phyloP scores from a whole-genome alignment of 2,113 vertebrate genomes.

The Caloenas nicobarica region DNA sequence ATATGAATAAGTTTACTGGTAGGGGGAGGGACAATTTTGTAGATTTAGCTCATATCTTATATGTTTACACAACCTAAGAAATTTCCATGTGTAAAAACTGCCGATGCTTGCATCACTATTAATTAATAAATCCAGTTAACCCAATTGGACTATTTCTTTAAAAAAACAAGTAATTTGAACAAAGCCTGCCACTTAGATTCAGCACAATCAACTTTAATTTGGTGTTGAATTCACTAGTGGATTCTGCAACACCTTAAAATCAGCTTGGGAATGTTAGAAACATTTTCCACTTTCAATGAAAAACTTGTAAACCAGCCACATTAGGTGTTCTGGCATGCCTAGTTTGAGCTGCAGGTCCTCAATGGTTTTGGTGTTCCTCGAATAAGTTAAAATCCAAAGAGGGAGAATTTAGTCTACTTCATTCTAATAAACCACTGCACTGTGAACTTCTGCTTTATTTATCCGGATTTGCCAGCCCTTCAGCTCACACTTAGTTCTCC shows the following conservation, averaged over 20 bases:
- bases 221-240: not conserved
- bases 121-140: not conserved
- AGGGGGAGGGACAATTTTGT: not conserved
- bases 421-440: not conserved
- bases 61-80: not conserved
- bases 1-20: not conserved
- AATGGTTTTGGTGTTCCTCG: not conserved
- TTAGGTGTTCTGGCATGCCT: not conserved
- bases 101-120: not conserved
- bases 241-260: not conserved
- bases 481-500: not conserved
- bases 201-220: not conserved
- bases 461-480: not conserved
- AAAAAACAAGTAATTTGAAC: not conserved
- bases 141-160: not conserved
- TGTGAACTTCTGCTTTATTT: not conserved
- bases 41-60: not conserved
- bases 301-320: not conserved
- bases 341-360: not conserved
- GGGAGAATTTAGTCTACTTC: not conserved
- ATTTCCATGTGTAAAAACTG: not conserved
- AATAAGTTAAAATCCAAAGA: not conserved
- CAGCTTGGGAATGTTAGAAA: not conserved
- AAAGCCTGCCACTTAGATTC: not conserved
- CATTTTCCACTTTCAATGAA: not conserved